phyloP scores from a whole-genome alignment of 2,888 invertebrate genomes.

The Mantis religiosa region DNA sequence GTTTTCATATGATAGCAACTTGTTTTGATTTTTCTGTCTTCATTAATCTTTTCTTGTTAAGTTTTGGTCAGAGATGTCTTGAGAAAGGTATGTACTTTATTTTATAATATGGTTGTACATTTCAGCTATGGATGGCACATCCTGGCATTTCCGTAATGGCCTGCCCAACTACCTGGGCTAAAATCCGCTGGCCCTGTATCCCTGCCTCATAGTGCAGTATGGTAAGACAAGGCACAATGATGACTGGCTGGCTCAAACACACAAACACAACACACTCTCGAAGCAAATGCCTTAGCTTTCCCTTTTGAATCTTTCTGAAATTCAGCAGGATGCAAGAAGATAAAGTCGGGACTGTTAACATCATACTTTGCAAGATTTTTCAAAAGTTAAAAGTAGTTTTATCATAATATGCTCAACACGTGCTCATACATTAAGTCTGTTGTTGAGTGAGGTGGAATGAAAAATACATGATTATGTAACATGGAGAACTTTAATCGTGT shows the following conservation, averaged over 20 bases:
- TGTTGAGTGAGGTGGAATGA: background rate
- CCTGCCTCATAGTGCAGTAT: slow-evolving; percentile 20
- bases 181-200: slow-evolving; percentile 19
- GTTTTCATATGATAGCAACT: background rate
- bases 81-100: background rate
- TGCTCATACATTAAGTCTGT: background rate
- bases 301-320: background rate
- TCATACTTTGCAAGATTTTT: background rate
- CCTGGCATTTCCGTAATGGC: slow-evolving; percentile 36
- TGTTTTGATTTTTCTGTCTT: background rate
- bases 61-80: background rate
- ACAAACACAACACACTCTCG: background rate
- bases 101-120: slow-evolving; percentile 22
- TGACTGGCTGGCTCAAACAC: background rate
- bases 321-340: background rate
- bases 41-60: background rate
- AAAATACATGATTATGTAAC: background rate
- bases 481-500: background rate
- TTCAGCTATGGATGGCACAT: slow-evolving; percentile 34
- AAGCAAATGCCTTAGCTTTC: background rate
- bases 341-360: background rate
- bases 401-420: background rate
- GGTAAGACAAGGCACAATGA: slow-evolving; percentile 29
- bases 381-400: background rate
- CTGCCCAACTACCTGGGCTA: slow-evolving; percentile 35